These are phyloP conservation scores for Psilopogon haemacephalus DNA, from an alignment of 2,113 vertebrate species.

Conservation along the genomic window DNA sequence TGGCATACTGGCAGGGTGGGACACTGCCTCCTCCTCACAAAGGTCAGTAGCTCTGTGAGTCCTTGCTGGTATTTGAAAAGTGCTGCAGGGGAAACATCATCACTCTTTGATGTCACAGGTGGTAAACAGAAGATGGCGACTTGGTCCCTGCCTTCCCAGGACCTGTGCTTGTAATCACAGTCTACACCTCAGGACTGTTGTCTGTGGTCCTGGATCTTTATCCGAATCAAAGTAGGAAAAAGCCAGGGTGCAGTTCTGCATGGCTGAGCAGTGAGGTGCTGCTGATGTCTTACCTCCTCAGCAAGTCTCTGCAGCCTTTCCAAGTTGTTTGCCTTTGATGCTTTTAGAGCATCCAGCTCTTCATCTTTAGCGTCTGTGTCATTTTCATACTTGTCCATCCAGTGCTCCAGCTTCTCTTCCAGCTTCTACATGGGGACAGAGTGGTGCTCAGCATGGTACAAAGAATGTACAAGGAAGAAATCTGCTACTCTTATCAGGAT, in stretches of 20 bases:
- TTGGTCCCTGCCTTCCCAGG: not conserved
- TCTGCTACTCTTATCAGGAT: not conserved
- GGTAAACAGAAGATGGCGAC: not conserved
- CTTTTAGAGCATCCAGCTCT: constrained; percentile 74
- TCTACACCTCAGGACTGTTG: not conserved
- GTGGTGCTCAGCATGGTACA: not conserved
- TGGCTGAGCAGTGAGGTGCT: not conserved
- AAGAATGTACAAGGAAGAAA: not conserved
- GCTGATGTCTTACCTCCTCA: constrained; percentile 67
- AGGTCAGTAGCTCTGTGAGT: not conserved
- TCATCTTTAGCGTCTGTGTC: constrained; percentile 79
- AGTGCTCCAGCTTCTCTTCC: constrained; percentile 79
- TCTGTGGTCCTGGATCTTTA: not conserved
- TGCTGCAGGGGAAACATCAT: not conserved
- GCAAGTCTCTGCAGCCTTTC: constrained; percentile 74
- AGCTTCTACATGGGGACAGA: constrained; percentile 67
- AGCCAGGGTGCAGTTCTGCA: not conserved
- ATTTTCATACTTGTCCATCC: constrained; percentile 83
- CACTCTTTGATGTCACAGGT: not conserved
- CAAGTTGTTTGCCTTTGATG: constrained; percentile 73
- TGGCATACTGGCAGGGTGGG: not conserved
- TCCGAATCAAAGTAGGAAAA: not conserved
- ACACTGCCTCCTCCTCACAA: not conserved
- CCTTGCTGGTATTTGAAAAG: not conserved
- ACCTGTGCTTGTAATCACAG: not conserved